Base-by-base conservation (phyloP, 1,140 invertebrate species). In the Heliconius nattereri region DNA sequence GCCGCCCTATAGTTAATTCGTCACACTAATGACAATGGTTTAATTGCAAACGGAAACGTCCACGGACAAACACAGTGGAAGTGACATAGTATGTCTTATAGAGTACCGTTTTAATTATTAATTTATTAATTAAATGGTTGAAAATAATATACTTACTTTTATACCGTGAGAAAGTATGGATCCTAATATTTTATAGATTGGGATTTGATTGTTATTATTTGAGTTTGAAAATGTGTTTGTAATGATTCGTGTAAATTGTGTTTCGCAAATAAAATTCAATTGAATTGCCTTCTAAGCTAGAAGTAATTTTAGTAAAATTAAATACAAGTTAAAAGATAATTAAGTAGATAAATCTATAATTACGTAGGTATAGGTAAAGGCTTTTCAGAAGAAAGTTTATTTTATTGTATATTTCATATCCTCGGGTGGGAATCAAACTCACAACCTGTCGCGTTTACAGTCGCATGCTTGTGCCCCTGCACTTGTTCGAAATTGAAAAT, bases 11-110 rank as follows among this genome's bases (percentile, higher is more conserved):
- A 84, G 84, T 90, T 92, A 92, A 94, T 93, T 93, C 91, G 91
- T 94, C 91, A 94, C 89, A 90, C 83, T 94, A 92, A 93, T 91
- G 91, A 94, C 91, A 91, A 92, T 90, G 83, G 89, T 92, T 93
- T 93, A 94, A 94, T 94, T 94, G 92, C 81, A 81, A 90, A 76
- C 78, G 78, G 78, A 80, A 80, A 80, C 52, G 74, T 73, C 60
- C 75, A 49, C 54, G 75, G 74, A 75, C 71, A 71, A 79, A 71
- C 35, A 75, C 74, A 8, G 40, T 79, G 60, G 73, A 79, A 76
- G 70, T 76, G 75, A 80, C 52, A 73, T 60, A 70, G 78, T 80
- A 45, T 57, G 78, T 76, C 70, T 16, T 35, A 40, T 57, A 57
- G 49, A 37, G 23, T 74, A 74, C 6, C 7, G 26, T 11, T 72